Evolutionary conservation across 2,797 vertebrate genomes (phyloP).

Genomic region (Macropus fuliginosus): DNA sequence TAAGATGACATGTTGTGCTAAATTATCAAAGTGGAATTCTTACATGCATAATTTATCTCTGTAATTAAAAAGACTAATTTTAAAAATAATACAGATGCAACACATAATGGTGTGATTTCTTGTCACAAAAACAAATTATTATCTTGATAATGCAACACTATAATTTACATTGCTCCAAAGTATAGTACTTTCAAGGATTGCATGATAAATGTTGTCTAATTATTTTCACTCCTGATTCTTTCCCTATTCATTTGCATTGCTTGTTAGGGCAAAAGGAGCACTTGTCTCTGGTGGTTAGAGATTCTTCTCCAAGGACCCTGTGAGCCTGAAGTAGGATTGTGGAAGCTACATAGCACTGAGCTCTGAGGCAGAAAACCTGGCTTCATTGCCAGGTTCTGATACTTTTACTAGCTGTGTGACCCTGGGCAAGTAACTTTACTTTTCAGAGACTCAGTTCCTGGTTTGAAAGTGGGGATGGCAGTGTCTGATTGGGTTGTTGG

Average conservation of each 20-base stretch:
- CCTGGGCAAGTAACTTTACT: background rate
- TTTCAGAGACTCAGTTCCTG: background rate
- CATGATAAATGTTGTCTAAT: slow-evolving; percentile 73
- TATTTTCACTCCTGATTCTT: slow-evolving; percentile 57
- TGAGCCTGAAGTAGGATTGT: background rate
- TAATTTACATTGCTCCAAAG: slow-evolving; percentile 72
- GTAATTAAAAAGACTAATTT: slow-evolving; percentile 79
- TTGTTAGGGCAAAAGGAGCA: background rate
- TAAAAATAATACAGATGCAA: slow-evolving; percentile 81
- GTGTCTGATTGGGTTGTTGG: background rate
- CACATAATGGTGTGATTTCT: slow-evolving; percentile 78
- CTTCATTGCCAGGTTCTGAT: background rate
- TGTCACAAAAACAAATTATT: slow-evolving; percentile 76
- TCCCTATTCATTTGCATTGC: slow-evolving; percentile 44
- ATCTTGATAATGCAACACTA: slow-evolving; percentile 77
- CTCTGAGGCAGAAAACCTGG: background rate
- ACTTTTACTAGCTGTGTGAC: background rate
- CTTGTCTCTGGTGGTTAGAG: background rate
- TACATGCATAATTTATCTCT: slow-evolving; percentile 78
- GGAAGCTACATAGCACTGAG: background rate
- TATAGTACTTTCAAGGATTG: slow-evolving; percentile 66
- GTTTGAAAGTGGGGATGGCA: background rate
- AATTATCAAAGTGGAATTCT: slow-evolving; percentile 70
- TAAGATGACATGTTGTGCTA: slow-evolving; percentile 56
- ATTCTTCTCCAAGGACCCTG: background rate